Conservation (phyloP, 1,140 invertebrate species). For the Polypedilum pembai region DNA sequence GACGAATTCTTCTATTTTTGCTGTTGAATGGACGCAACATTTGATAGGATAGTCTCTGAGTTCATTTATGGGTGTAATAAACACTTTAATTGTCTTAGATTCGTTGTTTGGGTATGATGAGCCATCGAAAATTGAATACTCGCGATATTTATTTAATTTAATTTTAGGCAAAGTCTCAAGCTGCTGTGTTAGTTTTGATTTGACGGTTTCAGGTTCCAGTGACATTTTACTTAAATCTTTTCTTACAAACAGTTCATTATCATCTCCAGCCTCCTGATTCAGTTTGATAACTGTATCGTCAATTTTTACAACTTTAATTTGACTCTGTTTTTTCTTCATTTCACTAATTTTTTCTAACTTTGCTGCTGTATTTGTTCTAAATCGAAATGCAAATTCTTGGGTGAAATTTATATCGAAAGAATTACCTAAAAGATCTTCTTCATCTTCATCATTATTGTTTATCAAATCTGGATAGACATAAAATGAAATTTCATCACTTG, state of each 20-base stretch:
- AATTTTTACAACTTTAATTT: slow-evolving; percentile 71
- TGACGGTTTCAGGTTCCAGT: slow-evolving; percentile 40
- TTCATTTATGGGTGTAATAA: slow-evolving; percentile 75
- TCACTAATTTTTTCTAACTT: slow-evolving; percentile 82
- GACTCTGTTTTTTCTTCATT: slow-evolving; percentile 71
- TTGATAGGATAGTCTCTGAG: slow-evolving; percentile 76
- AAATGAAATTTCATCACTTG: slow-evolving; percentile 53
- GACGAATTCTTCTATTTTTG: slow-evolving; percentile 87
- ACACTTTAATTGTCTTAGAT: slow-evolving; percentile 75
- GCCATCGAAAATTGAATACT: slow-evolving; percentile 89
- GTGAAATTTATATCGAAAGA: slow-evolving; percentile 65
- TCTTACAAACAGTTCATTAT: slow-evolving; percentile 61
- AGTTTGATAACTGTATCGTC: slow-evolving; percentile 51
- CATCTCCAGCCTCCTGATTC: slow-evolving; percentile 38
- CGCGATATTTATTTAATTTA: slow-evolving; percentile 75
- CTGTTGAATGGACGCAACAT: slow-evolving; percentile 69
- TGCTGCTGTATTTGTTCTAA: slow-evolving; percentile 81
- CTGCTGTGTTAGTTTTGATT: slow-evolving; percentile 61
- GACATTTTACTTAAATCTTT: slow-evolving; percentile 41
- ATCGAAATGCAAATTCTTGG: slow-evolving; percentile 57
- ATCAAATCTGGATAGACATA: slow-evolving; percentile 66
- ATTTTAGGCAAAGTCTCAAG: slow-evolving; percentile 65
- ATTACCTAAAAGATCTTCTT: slow-evolving; percentile 54
- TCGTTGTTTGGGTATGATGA: slow-evolving; percentile 67
- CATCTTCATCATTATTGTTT: slow-evolving; percentile 62